Conservation (phyloP, 2,797 vertebrate species). For the Nothura maculosa region DNA sequence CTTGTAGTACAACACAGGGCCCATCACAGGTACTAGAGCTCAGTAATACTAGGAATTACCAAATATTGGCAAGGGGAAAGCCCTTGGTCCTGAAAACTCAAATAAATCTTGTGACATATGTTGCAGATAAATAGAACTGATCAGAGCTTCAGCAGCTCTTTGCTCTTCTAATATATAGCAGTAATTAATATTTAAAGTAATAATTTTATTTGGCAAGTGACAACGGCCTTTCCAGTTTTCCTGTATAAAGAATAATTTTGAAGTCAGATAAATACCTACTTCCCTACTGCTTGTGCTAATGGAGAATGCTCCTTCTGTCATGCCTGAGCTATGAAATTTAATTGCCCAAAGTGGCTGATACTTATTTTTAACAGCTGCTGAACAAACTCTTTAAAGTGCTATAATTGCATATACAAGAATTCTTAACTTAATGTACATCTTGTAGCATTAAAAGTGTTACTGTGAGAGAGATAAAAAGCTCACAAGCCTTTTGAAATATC, state of each 20-base stretch:
- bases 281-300: slow-evolving; percentile 22
- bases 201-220: slow-evolving; percentile 1
- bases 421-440: slow-evolving; percentile 14
- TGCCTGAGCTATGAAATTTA: slow-evolving; percentile 58
- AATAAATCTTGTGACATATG: neutral
- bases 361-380: slow-evolving; percentile 68
- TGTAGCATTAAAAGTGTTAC: slow-evolving; percentile 26
- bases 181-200: slow-evolving; percentile 13
- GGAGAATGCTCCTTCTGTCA: neutral
- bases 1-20: neutral
- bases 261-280: slow-evolving; percentile 33
- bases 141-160: neutral
- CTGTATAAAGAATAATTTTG: slow-evolving; percentile 28
- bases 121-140: neutral
- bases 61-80: neutral
- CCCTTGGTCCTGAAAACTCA: neutral
- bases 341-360: slow-evolving; percentile 43
- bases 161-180: neutral
- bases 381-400: slow-evolving; percentile 61
- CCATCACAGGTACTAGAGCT: neutral
- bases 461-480: neutral
- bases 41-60: neutral
- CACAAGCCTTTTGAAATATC: neutral
- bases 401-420: slow-evolving; percentile 30
- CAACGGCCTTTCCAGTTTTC: neutral